Evolutionary conservation across 2,888 invertebrate genomes (phyloP), one percentile per base, ranked within the genome.

Genomic region (Cacoxenus indagator): DNA sequence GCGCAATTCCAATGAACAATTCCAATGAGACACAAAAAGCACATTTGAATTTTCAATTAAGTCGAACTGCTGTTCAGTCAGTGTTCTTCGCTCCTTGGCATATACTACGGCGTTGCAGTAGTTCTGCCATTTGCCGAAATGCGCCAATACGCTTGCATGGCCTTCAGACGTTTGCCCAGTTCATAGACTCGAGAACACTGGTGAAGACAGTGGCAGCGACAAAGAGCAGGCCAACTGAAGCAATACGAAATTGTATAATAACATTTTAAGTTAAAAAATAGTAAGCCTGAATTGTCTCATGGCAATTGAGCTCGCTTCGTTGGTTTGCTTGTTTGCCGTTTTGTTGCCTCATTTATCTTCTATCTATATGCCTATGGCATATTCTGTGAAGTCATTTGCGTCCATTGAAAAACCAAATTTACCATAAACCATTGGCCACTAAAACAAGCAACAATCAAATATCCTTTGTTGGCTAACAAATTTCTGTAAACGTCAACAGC

Each of bases 31-130:
- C 55, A 26, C 31, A 67, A 61, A 67, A 68, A 69, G 22, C 64
- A 57, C 69, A 81, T 79, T 79, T 80, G 79, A 83, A 81, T 83
- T 78, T 83, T 83, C 78, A 79, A 83, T 83, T 80, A 75, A 74
- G 75, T 65, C 70, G 64, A 81, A 76, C 80, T 77, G 71, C 70
- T 83, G 76, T 79, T 75, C 69, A 51, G 64, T 51, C 51, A 48
- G 51, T 22, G 14, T 22, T 48, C 8, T 19, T 51, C 17, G 11
- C n/a, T 19, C 19, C 19, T 17, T n/a, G 48, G 8, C 19, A 48
- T 43, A 19, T 48, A 0, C 1, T 17, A 19, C 9, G 22, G n/a
- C 19, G 17, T 48, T 17, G 22, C 2, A 51, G 51, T 51, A 51
- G 51, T 51, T 51, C 22, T 19, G 51, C 19, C 51, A 9, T 43